Evolutionary conservation across 1,140 invertebrate species (phyloP).

Genomic region (Drosophila truncata): DNA sequence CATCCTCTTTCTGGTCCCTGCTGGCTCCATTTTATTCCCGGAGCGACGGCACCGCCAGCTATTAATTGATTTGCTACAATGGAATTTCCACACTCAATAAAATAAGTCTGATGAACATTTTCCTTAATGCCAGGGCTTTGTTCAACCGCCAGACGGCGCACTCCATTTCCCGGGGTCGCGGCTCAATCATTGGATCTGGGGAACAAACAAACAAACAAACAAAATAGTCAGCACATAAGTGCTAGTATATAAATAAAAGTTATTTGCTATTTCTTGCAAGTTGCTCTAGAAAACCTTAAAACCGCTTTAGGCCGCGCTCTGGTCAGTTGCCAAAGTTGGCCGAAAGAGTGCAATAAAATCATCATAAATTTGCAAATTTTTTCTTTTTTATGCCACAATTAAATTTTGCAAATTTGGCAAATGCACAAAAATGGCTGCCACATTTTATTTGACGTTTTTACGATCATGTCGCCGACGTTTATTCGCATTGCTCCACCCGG

Average conservation of each 20-base stretch:
- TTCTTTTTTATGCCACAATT: conserved; percentile 73
- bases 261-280: conserved; percentile 21
- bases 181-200: conserved; percentile 40
- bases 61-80: conserved; percentile 82
- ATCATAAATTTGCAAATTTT: conserved; percentile 71
- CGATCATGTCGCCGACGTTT: conserved; percentile 59
- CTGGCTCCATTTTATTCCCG: conserved; percentile 1
- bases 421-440: conserved; percentile 79
- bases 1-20: neutral
- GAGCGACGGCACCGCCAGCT: conserved; percentile 23
- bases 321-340: conserved; percentile 64
- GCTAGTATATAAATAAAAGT: conserved; percentile 42
- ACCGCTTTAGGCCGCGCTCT: conserved; percentile 48
- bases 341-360: conserved; percentile 68
- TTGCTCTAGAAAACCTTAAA: conserved; percentile 27
- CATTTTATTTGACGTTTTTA: conserved; percentile 81
- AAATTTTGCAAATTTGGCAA: conserved; percentile 82
- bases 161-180: conserved; percentile 20
- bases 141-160: conserved; percentile 44
- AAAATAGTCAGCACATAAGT: conserved; percentile 13
- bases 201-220: conserved; percentile 22
- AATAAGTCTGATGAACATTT: conserved; percentile 66
- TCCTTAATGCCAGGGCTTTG: conserved; percentile 62
- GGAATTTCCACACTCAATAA: conserved; percentile 78
- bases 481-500: conserved; percentile 37